Base-by-base conservation (phyloP, 1,140 invertebrate species). In the Magallana gigas region DNA sequence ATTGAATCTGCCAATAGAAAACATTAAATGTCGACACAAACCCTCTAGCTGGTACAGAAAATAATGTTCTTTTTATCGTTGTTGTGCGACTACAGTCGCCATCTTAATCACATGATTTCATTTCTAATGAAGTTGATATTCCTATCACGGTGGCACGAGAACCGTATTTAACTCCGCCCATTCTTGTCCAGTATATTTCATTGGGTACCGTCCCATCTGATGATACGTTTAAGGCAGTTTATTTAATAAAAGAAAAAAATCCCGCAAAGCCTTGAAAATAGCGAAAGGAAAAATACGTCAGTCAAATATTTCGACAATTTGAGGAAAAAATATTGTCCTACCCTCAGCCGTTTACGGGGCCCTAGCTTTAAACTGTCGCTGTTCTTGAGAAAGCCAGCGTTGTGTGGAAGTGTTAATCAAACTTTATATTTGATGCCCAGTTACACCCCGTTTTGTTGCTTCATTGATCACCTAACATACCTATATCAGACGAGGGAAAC, bases 111-210 rank as follows among this genome's bases (percentile, higher is more conserved):
- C 81, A 58, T 57, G 81, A 83, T 83, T 58, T 76, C 68, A 76
- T 76, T 76, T 76, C 68, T 76, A 76, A 76, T 76, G 68, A 76
- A 76, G 68, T 76, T 76, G 68, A 76, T 76, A 76, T 76, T 76
- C 68, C 57, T 83, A 58, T 58, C 48, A 83, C 9, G 48, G 57
- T 83, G 81, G 81, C 86, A 87, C 85, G 81, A 80, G 86, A 83
- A 23, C 8, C 14, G 16, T 36, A 9, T n/a, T 6, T 14, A 57
- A 23, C 87, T 71, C 87, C 87, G 68, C 87, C 87, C 14, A 48
- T 9, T 85, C n/a, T 85, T 62, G 57, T 59, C 64, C 36, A 81
- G 81, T 29, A 81, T 57, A 84, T 88, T 76, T 81, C 29, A 84
- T 29, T 83, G 68, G 87, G 76, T 81, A 48, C 57, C 18, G 64